Base-by-base conservation (phyloP, 2,797 vertebrate genomes). In the Kryptolebias ocellatus region DNA sequence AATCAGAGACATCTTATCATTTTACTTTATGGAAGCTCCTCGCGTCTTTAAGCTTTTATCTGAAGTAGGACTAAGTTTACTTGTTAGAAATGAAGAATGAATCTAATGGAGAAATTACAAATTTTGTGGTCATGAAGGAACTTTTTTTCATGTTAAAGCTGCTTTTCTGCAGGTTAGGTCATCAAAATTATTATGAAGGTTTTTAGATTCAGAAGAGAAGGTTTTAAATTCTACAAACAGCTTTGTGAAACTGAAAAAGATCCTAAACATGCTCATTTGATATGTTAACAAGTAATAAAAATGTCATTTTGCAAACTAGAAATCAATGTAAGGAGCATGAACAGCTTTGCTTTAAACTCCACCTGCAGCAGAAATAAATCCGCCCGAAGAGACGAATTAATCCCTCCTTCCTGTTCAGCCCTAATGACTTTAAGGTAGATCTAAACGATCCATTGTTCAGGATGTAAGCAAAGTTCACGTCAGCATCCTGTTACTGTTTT, bases 1-100 rank as follows among this genome's bases (percentile, higher is more conserved):
- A 80, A 60, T n/a, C 72, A 81, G 77, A 57, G 15, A 49, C 50
- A 29, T 72, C 50, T 73, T 70, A 84, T 88, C 74, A 74, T 63
- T 79, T 59, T 62, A 27, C 27, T 64, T 2, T 60, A 46, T 37
- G 46, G 53, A 57, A 72, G 28, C 58, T 27, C 79, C 34, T 74
- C 58, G 28, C 64, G 53, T 20, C 15, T 24, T 57, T 71, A 54
- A 61, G 47, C 45, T 67, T 67, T 53, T 15, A 0, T 34, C 31
- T 37, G 11, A 70, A 67, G 60, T 44, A 55, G 67, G 18, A 65
- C 67, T 61, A 70, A 15, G 27, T n/a, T 45, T 59, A 68, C 70
- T 16, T 63, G 31, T 34, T 34, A 34, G 31, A 6, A 34, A 6
- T 34, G 34, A 34, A 7, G 7, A 39, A 11, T 39, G 2, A 3